These are phyloP conservation scores for Drosophila grimshawi DNA, from an alignment of 1,140 invertebrate genomes.

Conservation along the genomic window DNA sequence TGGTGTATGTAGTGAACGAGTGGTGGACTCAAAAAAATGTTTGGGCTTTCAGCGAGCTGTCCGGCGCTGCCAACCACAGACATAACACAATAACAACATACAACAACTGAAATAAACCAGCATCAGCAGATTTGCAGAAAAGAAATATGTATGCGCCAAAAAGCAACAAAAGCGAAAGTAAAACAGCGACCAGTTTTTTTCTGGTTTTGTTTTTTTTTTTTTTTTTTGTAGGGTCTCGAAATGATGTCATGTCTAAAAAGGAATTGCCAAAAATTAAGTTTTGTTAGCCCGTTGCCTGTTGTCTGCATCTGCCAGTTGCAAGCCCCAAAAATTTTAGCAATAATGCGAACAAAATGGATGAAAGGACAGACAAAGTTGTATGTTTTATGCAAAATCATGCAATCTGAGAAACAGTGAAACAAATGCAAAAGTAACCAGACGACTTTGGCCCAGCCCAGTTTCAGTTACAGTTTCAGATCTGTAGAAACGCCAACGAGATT, in stretches of 20 bases:
- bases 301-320: conserved; percentile 58
- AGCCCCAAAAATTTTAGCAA: conserved; percentile 28
- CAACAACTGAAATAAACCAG: conserved; percentile 19
- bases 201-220: conserved; percentile 40
- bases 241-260: conserved; percentile 76
- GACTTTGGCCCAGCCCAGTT: conserved; percentile 65
- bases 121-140: conserved; percentile 45
- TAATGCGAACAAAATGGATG: conserved; percentile 13
- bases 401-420: conserved; percentile 49
- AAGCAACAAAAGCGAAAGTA: conserved; percentile 76
- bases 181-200: conserved; percentile 76
- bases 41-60: conserved; percentile 26
- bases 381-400: conserved; percentile 59
- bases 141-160: conserved; percentile 48
- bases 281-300: conserved; percentile 33
- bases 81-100: background rate
- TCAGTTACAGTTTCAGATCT: conserved; percentile 50
- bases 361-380: conserved; percentile 21
- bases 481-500: conserved; percentile 21
- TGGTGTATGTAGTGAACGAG: conserved; percentile 6
- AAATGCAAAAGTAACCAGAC: conserved; percentile 79
- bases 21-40: conserved; percentile 37
- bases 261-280: conserved; percentile 68
- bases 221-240: conserved; percentile 62
- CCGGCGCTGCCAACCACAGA: conserved; percentile 30